Base-by-base conservation (phyloP, 1,140 invertebrate species). In the Agrilus planipennis region DNA sequence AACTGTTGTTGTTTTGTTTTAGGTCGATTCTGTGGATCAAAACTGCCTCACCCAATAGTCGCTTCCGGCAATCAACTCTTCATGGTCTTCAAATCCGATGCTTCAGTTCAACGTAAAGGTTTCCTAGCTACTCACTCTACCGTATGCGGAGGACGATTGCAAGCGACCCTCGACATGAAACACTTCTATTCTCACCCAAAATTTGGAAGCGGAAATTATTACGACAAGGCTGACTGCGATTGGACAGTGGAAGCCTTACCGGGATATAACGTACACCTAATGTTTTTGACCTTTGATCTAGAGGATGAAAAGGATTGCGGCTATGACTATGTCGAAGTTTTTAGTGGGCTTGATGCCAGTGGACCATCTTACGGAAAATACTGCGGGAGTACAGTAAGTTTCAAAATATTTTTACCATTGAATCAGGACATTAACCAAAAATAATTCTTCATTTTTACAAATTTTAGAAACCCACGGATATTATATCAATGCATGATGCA, bases 21-120 rank as follows among this genome's bases (percentile, higher is more conserved):
- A n/a, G 92, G 91, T 2, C 70, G 81, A 41, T 96, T 93, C 58
- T 98, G 93, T 57, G 92, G 93, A 2, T 80, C 77, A 23, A 88
- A 89, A 58, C 68, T 84, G 17, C 93, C 93, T 0, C 82, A 90
- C 64, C 84, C 88, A 0, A 84, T 97, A 15, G 74, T 89, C 0
- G 86, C 93, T 0, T 84, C 82, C 0, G 77, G 81, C 17, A 95
- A 96, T 67, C 80, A 89, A 58, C 83, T 98, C 73, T 92, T 89
- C 53, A 89, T 98, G 75, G 79, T 91, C 0, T 96, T 99, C 60
- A 94, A 91, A 60, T 93, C 89, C 2, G 94, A 98, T 63, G 80
- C 81, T 6, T 89, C 89, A n/a, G 89, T 95, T 4, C 89, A 96
- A 58, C 76, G 87, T 42, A 81, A 79, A 63, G 59, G 21, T 2